Evolutionary conservation across 1,140 invertebrate species (phyloP).

Genomic region (Maniola jurtina): DNA sequence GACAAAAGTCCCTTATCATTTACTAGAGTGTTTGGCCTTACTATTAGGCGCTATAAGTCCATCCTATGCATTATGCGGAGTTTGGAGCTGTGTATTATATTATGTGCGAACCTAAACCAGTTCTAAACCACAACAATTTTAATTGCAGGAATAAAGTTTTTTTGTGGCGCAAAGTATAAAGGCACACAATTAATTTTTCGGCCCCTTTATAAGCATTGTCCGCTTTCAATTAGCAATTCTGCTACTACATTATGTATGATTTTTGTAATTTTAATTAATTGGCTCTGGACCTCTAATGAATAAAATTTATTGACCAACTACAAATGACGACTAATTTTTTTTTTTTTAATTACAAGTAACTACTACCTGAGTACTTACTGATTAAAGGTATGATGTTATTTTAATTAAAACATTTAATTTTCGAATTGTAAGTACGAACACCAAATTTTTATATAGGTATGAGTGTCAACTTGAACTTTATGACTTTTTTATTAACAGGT

Average conservation of each 20-base stretch:
- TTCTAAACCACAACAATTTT: neutral
- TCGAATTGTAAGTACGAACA: too few relatives aligned
- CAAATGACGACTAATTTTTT: neutral
- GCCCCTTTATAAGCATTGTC: constrained; percentile 35
- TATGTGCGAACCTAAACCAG: neutral
- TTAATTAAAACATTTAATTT: too few relatives aligned
- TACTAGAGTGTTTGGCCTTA: too few relatives aligned
- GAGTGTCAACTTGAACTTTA: too few relatives aligned
- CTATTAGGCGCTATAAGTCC: too few relatives aligned
- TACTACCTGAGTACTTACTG: too few relatives aligned
- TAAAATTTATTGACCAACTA: constrained; percentile 8
- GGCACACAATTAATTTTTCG: constrained; percentile 33
- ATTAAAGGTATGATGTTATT: too few relatives aligned
- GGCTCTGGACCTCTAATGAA: constrained; percentile 28
- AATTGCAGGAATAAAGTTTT: constrained; percentile 8
- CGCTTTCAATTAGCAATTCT: constrained; percentile 38
- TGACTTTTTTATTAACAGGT: too few relatives aligned
- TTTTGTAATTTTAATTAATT: constrained; percentile 46
- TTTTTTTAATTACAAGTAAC: neutral
- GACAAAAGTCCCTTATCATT: too few relatives aligned
- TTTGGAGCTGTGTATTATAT: too few relatives aligned
- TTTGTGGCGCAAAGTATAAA: constrained; percentile 13
- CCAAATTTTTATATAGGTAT: too few relatives aligned
- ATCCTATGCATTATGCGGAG: too few relatives aligned
- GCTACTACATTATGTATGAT: constrained; percentile 38